Evolutionary conservation across 2,888 invertebrate species (phyloP).

Genomic region (Drosophila subquinaria): DNA sequence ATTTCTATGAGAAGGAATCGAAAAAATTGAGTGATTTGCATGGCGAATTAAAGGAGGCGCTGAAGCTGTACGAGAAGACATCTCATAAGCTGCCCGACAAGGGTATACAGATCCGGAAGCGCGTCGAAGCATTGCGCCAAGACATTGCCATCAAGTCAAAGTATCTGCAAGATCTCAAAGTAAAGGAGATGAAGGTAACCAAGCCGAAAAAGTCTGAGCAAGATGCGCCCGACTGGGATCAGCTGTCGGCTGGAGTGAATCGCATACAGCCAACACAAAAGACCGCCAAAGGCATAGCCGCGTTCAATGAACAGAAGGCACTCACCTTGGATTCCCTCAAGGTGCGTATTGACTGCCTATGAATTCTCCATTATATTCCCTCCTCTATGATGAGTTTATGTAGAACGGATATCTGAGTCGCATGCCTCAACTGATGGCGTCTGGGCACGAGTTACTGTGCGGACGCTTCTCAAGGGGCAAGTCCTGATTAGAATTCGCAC

Average conservation of each 20-base stretch:
- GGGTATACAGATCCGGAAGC: slow-evolving; percentile 87
- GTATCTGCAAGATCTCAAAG: slow-evolving; percentile 86
- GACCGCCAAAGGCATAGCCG: slow-evolving; percentile 88
- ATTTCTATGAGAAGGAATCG: slow-evolving; percentile 85
- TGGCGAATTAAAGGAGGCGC: slow-evolving; percentile 85
- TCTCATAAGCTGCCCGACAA: slow-evolving; percentile 87
- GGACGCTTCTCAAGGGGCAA: slow-evolving; percentile 36
- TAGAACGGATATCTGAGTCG: slow-evolving; percentile 83
- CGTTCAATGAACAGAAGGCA: slow-evolving; percentile 89
- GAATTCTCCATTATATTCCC: not conserved
- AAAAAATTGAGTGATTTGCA: slow-evolving; percentile 86
- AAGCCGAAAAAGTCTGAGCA: slow-evolving; percentile 7
- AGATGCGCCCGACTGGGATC: slow-evolving; percentile 77
- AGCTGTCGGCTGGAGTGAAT: slow-evolving; percentile 81
- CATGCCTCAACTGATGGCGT: slow-evolving; percentile 36
- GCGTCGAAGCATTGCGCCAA: slow-evolving; percentile 86
- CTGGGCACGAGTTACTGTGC: slow-evolving; percentile 81
- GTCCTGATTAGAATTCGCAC: slow-evolving; percentile 70
- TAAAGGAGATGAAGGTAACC: slow-evolving; percentile 74
- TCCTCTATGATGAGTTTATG: slow-evolving; percentile 68
- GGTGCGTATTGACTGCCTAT: slow-evolving; percentile 53
- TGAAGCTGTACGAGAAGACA: slow-evolving; percentile 75
- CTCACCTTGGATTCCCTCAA: slow-evolving; percentile 91
- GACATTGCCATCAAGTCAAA: slow-evolving; percentile 86
- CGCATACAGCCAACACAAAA: slow-evolving; percentile 81